Conservation (phyloP, 2,888 invertebrate genomes). For the Stramonita haemastoma region DNA sequence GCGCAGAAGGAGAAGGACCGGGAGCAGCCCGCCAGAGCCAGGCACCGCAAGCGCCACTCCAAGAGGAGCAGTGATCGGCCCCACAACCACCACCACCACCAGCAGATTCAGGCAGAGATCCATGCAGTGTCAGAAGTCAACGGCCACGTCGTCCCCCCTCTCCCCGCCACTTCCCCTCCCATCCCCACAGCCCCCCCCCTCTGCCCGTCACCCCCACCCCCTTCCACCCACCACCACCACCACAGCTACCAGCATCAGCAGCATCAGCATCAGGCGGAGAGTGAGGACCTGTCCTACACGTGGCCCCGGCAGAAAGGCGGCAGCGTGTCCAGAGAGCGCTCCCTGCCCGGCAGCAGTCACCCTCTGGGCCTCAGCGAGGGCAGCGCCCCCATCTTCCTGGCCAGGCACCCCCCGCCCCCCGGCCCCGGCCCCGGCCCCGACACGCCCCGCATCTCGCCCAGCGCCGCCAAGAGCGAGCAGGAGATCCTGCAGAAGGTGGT, state of each 20-base stretch:
- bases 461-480: constrained; percentile 33
- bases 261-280: not conserved
- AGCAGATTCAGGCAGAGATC: constrained; percentile 30
- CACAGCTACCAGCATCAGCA: too few species aligned
- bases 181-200: not conserved
- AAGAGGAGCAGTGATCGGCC: not conserved
- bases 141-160: constrained; percentile 32
- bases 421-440: too few species aligned
- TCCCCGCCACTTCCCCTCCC: not conserved
- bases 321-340: constrained; percentile 28
- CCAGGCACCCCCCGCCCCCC: not conserved
- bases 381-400: not conserved
- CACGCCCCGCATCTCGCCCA: not conserved
- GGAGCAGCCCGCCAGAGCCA: not conserved
- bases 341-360: not conserved
- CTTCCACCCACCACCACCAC: not conserved
- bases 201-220: not conserved
- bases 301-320: constrained; percentile 31
- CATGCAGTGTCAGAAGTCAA: constrained; percentile 37
- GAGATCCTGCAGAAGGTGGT: constrained; percentile 39
- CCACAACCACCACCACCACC: constrained; percentile 6
- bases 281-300: constrained; percentile 26
- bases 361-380: not conserved
- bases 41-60: not conserved
- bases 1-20: constrained; percentile 30